Conservation (phyloP, 2,113 vertebrate species). For the Sarotherodon lohbergeri region DNA sequence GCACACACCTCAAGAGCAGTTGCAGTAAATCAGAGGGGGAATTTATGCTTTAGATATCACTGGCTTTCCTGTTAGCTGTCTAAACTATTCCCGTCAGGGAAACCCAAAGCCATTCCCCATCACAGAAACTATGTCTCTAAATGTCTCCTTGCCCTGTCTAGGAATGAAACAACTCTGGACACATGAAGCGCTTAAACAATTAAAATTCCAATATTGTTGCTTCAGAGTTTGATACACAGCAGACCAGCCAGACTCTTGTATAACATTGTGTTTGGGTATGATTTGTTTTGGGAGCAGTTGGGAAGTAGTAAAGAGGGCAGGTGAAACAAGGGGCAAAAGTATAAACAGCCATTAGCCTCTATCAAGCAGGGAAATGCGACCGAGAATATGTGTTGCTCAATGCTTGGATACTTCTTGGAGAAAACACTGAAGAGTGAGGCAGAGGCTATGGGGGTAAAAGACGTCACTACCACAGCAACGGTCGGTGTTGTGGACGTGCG, state of each 20-base stretch:
- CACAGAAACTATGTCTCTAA: not conserved
- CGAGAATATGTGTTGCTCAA: not conserved
- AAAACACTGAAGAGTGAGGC: not conserved
- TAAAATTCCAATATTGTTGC: not conserved
- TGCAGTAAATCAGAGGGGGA: conserved; percentile 6
- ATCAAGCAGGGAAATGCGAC: not conserved
- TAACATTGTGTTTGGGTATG: not conserved
- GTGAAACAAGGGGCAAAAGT: conserved; percentile 48
- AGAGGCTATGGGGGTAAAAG: not conserved
- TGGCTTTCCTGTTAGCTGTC: conserved; percentile 17
- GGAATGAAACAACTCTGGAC: not conserved
- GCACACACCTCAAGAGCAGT: not conserved
- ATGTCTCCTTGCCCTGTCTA: not conserved
- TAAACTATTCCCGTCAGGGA: conserved; percentile 24
- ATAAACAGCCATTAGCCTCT: conserved; percentile 5
- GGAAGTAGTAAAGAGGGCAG: conserved; percentile 40
- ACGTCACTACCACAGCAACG: conserved; percentile 8
- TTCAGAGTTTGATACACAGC: not conserved
- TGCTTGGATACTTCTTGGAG: not conserved
- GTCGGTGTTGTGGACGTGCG: not conserved
- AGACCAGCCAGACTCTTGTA: not conserved
- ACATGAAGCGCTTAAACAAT: not conserved
- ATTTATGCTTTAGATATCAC: conserved; percentile 4
- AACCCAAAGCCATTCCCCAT: conserved; percentile 6
- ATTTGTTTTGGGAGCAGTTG: not conserved